Conservation (phyloP, 2,113 vertebrate genomes). For the Rallus limicola region DNA sequence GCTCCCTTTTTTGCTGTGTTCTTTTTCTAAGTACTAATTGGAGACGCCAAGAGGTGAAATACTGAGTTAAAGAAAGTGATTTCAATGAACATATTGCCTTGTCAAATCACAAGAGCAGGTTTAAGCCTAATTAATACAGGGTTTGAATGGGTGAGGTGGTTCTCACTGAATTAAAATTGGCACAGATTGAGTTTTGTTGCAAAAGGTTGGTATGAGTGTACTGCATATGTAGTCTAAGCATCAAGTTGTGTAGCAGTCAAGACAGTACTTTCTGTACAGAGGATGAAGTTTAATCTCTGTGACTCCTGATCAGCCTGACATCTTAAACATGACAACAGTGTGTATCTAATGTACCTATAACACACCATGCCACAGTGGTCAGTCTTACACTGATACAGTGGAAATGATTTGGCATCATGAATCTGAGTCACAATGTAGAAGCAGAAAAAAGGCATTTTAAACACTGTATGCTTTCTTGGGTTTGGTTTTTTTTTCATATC, state of each 20-base stretch:
- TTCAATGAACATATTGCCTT: background rate
- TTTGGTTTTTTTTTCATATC: background rate
- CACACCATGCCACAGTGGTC: background rate
- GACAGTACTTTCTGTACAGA: background rate
- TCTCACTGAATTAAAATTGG: background rate
- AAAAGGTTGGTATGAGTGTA: background rate
- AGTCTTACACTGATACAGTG: background rate
- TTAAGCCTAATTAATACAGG: background rate
- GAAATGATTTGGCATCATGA: background rate
- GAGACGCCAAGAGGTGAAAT: background rate
- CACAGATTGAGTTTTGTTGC: background rate
- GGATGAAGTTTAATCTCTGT: background rate
- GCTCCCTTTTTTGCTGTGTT: background rate
- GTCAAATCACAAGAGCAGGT: background rate
- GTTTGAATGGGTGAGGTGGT: background rate
- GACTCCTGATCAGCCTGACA: background rate
- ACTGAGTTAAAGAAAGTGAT: background rate
- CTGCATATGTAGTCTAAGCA: background rate
- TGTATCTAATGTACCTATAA: background rate
- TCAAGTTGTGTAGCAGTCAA: background rate
- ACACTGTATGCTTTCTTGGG: background rate
- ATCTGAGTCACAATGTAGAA: background rate
- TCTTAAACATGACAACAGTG: background rate
- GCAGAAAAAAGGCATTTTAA: background rate
- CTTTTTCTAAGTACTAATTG: background rate